Evolutionary conservation across 2,113 vertebrate species (phyloP).

Genomic region (Periophthalmodon schlosseri): DNA sequence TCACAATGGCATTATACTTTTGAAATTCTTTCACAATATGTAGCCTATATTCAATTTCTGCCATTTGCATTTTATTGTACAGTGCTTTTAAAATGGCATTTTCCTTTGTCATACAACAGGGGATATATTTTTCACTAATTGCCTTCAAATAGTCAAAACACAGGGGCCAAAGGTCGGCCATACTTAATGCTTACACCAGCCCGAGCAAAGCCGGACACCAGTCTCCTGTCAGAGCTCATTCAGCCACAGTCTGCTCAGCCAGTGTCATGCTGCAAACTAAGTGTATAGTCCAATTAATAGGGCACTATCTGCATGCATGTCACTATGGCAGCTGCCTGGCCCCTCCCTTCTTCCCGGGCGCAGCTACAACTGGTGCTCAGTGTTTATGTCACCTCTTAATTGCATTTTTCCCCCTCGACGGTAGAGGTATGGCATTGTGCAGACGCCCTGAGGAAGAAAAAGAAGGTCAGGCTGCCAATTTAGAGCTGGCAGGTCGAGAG

Average conservation of each 20-base stretch:
- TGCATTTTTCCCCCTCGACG: conserved; percentile 64
- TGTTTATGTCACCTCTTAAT: conserved; percentile 79
- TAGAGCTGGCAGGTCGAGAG: conserved; percentile 71
- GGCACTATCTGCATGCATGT: conserved; percentile 57
- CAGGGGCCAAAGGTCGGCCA: conserved; percentile 42
- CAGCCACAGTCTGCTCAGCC: conserved; percentile 44
- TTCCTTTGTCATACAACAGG: conserved; percentile 8
- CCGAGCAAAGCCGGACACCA: conserved; percentile 44
- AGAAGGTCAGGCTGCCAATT: conserved; percentile 78
- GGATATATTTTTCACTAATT: conserved; percentile 41
- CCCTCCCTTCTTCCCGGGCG: conserved; percentile 49
- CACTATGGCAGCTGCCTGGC: conserved; percentile 58
- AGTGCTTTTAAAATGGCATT: conserved; percentile 8
- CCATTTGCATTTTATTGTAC: not conserved
- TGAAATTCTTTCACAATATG: not conserved
- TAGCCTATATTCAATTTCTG: not conserved
- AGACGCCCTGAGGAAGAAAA: conserved; percentile 69
- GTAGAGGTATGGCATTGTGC: conserved; percentile 70
- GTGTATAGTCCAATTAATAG: conserved; percentile 68
- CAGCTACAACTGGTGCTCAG: conserved; percentile 69
- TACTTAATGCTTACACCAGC: conserved; percentile 31
- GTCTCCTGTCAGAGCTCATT: conserved; percentile 51
- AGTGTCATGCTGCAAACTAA: conserved; percentile 47
- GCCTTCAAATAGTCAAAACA: conserved; percentile 47
- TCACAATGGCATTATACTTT: not conserved